These are phyloP conservation scores for Drosophila ezoana DNA, from an alignment of 2,888 invertebrate species.

Conservation along the genomic window DNA sequence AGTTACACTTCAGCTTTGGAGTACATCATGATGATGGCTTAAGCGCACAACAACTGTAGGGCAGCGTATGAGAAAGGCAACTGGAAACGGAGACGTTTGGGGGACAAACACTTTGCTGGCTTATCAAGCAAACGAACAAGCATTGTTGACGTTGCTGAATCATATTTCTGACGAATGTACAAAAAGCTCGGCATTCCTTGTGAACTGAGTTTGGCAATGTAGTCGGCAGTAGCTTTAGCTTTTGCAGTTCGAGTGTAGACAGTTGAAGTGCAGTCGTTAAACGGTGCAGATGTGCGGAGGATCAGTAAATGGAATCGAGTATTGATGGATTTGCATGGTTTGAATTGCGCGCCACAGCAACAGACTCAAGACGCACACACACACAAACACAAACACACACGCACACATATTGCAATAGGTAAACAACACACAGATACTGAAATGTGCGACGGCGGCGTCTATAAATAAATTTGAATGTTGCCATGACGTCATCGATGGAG, in stretches of 20 bases:
- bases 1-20: conserved; percentile 81
- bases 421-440: conserved; percentile 52
- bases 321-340: conserved; percentile 3
- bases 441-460: conserved; percentile 38
- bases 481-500: conserved; percentile 74
- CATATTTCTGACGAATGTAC: conserved; percentile 64
- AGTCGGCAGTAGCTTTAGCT: conserved; percentile 14
- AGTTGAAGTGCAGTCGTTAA: conserved; percentile 52
- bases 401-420: conserved; percentile 27
- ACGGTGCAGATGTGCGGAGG: conserved; percentile 32
- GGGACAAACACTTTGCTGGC: conserved; percentile 26
- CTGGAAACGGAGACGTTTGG: conserved; percentile 38
- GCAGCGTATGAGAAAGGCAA: conserved; percentile 41
- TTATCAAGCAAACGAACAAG: conserved; percentile 44
- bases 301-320: not conserved
- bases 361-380: not conserved
- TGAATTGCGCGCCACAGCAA: conserved; percentile 30
- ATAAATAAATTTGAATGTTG: conserved; percentile 69
- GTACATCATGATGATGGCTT: conserved; percentile 76
- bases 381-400: conserved; percentile 12
- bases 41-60: conserved; percentile 37
- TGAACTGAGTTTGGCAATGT: conserved; percentile 20
- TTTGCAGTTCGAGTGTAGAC: conserved; percentile 15
- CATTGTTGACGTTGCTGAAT: conserved; percentile 58
- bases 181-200: conserved; percentile 64